Conservation (phyloP, 2,797 vertebrate species). For the Falco berigora region DNA sequence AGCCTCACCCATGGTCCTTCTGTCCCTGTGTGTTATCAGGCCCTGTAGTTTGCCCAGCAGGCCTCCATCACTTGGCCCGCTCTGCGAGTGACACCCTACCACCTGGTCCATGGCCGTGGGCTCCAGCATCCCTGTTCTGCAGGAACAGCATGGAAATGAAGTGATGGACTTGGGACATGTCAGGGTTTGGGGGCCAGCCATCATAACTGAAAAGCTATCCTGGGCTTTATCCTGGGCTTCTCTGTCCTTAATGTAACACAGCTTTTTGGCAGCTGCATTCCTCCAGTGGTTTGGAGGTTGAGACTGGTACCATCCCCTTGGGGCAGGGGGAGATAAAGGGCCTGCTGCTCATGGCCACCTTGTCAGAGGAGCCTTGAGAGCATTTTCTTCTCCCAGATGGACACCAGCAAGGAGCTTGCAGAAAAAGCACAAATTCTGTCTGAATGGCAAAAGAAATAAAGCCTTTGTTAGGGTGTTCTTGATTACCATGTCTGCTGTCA, state of each 20-base stretch:
- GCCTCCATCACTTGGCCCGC: not conserved
- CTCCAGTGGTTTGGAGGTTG: not conserved
- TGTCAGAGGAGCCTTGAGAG: not conserved
- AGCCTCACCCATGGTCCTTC: not conserved
- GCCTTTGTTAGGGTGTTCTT: not conserved
- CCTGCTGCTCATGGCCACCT: not conserved
- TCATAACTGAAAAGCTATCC: not conserved
- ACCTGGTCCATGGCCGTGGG: no score
- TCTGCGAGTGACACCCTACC: fast-evolving
- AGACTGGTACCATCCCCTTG: not conserved
- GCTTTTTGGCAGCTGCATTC: not conserved
- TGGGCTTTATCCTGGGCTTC: not conserved
- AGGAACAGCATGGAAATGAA: not conserved
- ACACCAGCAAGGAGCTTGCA: not conserved
- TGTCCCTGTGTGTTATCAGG: not conserved
- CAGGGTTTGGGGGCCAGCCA: not conserved
- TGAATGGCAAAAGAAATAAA: not conserved
- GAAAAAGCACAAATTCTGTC: not conserved
- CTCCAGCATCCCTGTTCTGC: not conserved
- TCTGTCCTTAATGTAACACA: not conserved
- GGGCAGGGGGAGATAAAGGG: not conserved
- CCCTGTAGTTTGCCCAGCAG: not conserved
- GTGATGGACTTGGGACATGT: not conserved
- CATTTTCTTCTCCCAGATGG: not conserved
- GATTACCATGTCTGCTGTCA: not conserved